phyloP scores from a whole-genome alignment of 2,113 vertebrate genomes.

The Miniopterus natalensis region DNA sequence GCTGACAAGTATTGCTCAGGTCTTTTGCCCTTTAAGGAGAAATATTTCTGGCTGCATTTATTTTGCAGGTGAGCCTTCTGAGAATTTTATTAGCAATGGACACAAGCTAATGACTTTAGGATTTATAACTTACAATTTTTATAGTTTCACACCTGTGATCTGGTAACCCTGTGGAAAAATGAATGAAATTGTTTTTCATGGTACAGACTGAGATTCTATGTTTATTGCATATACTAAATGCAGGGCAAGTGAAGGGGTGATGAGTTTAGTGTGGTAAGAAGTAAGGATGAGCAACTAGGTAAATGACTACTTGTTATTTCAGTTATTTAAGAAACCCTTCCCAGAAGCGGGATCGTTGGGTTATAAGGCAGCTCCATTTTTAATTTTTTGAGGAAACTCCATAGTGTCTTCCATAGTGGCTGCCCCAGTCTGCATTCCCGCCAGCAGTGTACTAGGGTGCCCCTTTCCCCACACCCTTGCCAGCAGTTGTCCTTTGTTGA shows the following conservation, averaged over 20 bases:
- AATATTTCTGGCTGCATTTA: not conserved
- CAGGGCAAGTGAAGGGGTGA: not conserved
- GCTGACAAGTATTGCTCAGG: not conserved
- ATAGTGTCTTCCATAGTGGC: too few relatives aligned
- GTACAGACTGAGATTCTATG: not conserved
- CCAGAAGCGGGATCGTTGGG: too few relatives aligned
- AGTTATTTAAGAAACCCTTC: not conserved
- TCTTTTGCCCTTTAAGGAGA: not conserved
- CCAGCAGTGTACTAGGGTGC: too few relatives aligned
- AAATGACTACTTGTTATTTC: not conserved
- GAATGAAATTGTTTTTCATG: not conserved
- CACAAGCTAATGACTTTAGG: not conserved
- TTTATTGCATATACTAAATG: not conserved
- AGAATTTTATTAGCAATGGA: not conserved
- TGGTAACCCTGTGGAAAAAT: not conserved
- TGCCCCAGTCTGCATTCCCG: too few relatives aligned
- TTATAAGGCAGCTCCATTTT: too few relatives aligned
- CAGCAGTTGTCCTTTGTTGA: too few relatives aligned
- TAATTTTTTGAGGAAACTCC: too few relatives aligned
- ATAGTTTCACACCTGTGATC: not conserved
- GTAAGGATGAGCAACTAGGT: not conserved
- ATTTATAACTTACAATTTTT: not conserved
- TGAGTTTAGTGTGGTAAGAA: not conserved
- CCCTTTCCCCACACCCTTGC: too few relatives aligned
- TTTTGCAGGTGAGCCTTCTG: not conserved